Percentiles rank a stretch among this genome's conserved stretches.
These are phyloP conservation scores for Carassius gibelio DNA, from an alignment of 2,113 vertebrate species.

Conservation along the genomic window DNA sequence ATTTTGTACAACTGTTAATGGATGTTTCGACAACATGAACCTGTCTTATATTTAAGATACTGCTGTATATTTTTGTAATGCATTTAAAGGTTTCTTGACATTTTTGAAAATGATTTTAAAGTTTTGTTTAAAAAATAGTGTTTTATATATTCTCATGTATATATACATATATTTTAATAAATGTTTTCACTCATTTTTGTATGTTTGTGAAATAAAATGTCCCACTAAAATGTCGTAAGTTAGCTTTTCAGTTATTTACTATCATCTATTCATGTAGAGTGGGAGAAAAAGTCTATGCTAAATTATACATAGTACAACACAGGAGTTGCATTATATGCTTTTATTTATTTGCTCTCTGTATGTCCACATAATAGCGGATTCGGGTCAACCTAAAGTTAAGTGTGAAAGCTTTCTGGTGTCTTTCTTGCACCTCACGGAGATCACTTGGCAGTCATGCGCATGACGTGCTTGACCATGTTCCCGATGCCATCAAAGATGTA, in stretches of 20 bases:
- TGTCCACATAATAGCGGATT: slow-evolving; percentile 50
- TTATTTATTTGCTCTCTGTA: slow-evolving; percentile 35
- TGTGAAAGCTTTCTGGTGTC: slow-evolving; percentile 35
- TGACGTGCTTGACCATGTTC: slow-evolving; percentile 77
- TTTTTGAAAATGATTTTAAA: not conserved
- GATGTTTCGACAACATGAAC: slow-evolving; percentile 27
- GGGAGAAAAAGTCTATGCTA: not conserved
- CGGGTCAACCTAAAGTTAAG: slow-evolving; percentile 25
- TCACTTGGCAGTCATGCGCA: slow-evolving; percentile 73
- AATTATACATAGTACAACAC: not conserved
- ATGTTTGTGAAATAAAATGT: slow-evolving; percentile 74
- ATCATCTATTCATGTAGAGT: not conserved
- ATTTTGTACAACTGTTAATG: slow-evolving; percentile 37
- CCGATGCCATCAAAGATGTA: slow-evolving; percentile 77
- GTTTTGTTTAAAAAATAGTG: slow-evolving; percentile 69
- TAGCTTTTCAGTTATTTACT: no score
- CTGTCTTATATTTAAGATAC: slow-evolving; percentile 67
- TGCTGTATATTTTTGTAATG: slow-evolving; percentile 56
- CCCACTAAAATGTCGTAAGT: slow-evolving; percentile 28
- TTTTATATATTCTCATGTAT: slow-evolving; percentile 56
- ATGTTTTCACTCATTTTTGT: slow-evolving; percentile 68
- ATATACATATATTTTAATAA: slow-evolving; percentile 23
- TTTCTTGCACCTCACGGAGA: not conserved
- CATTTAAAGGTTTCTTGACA: slow-evolving; percentile 49
- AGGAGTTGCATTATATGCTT: not conserved